phyloP scores from a whole-genome alignment of 2,113 vertebrate species.

The Struthio camelus region DNA sequence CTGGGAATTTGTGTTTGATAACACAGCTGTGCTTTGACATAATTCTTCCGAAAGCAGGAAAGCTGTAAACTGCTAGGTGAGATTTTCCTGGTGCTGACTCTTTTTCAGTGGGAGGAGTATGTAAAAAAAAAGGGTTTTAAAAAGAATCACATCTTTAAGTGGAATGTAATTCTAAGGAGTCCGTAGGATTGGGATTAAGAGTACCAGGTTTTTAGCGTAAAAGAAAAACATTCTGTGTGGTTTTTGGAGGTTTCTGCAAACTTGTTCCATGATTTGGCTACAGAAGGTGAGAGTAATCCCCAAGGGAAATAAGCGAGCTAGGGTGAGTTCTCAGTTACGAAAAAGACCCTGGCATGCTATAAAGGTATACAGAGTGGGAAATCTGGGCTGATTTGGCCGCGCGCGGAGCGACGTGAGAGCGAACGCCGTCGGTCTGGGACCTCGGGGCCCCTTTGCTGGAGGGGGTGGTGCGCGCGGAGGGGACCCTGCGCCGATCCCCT shows the following conservation, averaged over 20 bases:
- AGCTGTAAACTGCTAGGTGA: not conserved
- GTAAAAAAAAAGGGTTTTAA: slow-evolving; percentile 4
- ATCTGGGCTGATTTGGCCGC: not conserved
- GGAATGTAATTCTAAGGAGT: slow-evolving; percentile 11
- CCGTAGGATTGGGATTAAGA: slow-evolving; percentile 15
- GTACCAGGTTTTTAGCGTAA: not conserved
- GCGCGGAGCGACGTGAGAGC: fast-evolving
- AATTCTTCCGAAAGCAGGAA: slow-evolving; percentile 5
- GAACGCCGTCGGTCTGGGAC: no score
- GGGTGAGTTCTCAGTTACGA: not conserved
- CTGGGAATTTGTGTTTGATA: slow-evolving; percentile 31
- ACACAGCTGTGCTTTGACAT: slow-evolving; percentile 13
- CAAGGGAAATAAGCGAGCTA: not conserved
- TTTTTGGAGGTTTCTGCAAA: not conserved
- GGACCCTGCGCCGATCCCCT: no score
- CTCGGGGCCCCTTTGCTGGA: no score
- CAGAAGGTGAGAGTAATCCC: not conserved
- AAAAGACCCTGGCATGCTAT: not conserved
- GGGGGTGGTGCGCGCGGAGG: no score
- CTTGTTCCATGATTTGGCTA: not conserved
- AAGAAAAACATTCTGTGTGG: slow-evolving; percentile 27
- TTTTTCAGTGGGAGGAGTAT: not conserved
- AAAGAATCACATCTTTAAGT: not conserved
- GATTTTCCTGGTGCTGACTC: not conserved
- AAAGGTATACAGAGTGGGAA: not conserved